Evolutionary conservation across 1,140 invertebrate genomes (phyloP).

Genomic region (Medauroidea extradentata): DNA sequence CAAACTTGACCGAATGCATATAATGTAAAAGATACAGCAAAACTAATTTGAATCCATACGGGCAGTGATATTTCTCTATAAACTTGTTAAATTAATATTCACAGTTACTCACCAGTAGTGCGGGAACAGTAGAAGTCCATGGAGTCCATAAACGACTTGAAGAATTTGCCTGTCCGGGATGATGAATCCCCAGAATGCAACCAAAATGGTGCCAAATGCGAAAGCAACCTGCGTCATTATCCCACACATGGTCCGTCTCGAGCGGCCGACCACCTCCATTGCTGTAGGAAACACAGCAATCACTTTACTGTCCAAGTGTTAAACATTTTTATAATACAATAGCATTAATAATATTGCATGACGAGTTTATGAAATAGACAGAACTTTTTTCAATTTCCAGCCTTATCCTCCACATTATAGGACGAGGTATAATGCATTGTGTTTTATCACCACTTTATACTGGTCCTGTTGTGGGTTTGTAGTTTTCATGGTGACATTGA

Average conservation of each 20-base stretch:
- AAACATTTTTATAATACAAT: not conserved
- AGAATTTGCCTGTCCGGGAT: slow-evolving; percentile 69
- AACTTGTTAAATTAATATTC: no score
- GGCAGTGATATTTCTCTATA: no score
- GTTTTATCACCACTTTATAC: no score
- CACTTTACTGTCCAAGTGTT: no score
- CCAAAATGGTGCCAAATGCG: slow-evolving; percentile 75
- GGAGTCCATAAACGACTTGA: slow-evolving; percentile 75
- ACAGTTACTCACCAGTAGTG: slow-evolving; percentile 63
- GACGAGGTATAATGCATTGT: no score
- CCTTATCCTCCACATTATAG: no score
- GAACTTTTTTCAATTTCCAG: no score
- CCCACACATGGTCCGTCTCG: slow-evolving; percentile 75
- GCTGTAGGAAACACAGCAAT: slow-evolving; percentile 43
- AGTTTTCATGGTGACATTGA: no score
- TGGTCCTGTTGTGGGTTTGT: no score
- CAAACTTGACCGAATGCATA: no score
- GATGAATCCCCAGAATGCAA: slow-evolving; percentile 74
- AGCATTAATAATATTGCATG: not conserved
- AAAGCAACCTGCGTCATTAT: slow-evolving; percentile 76
- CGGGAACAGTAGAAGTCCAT: slow-evolving; percentile 63
- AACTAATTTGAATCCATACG: no score
- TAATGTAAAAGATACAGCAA: no score
- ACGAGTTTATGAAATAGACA: not conserved
- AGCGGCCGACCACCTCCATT: slow-evolving; percentile 81